phyloP scores from a whole-genome alignment of 2,113 vertebrate species.

The Corythoichthys intestinalis region DNA sequence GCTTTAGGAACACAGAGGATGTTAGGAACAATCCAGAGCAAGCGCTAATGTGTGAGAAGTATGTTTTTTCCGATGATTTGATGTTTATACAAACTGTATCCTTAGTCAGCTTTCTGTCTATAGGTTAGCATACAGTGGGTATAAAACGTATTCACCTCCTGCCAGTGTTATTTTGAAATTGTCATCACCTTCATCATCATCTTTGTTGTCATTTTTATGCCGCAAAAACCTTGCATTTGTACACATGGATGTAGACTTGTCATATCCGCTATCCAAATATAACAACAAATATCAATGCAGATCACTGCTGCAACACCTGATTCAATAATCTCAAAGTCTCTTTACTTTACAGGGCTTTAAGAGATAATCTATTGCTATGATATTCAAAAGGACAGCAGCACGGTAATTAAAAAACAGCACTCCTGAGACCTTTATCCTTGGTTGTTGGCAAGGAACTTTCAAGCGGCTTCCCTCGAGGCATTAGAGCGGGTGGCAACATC shows the following conservation, averaged over 20 bases:
- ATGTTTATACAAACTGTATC: neutral
- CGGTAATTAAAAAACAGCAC: constrained; percentile 59
- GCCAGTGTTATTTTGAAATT: neutral
- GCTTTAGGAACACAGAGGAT: neutral
- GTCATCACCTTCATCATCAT: no score
- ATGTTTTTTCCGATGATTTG: neutral
- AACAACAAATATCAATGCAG: neutral
- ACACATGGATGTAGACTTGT: neutral
- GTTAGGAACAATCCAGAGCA: neutral
- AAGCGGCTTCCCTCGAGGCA: constrained; percentile 52
- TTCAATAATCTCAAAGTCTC: constrained; percentile 21
- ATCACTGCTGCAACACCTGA: constrained; percentile 26
- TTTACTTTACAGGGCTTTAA: constrained; percentile 27
- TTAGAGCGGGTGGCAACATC: constrained; percentile 52
- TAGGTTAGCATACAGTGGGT: neutral
- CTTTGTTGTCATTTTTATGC: neutral
- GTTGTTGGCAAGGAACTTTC: constrained; percentile 48
- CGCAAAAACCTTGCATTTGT: neutral
- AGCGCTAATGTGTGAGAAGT: neutral
- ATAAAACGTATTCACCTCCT: neutral
- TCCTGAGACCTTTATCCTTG: constrained; percentile 55
- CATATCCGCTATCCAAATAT: neutral
- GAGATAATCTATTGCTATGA: constrained; percentile 43
- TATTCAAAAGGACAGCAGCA: constrained; percentile 46
- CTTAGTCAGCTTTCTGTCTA: neutral